Conservation (phyloP, 2,888 invertebrate species). For the Eudasyphora cyanicolor region DNA sequence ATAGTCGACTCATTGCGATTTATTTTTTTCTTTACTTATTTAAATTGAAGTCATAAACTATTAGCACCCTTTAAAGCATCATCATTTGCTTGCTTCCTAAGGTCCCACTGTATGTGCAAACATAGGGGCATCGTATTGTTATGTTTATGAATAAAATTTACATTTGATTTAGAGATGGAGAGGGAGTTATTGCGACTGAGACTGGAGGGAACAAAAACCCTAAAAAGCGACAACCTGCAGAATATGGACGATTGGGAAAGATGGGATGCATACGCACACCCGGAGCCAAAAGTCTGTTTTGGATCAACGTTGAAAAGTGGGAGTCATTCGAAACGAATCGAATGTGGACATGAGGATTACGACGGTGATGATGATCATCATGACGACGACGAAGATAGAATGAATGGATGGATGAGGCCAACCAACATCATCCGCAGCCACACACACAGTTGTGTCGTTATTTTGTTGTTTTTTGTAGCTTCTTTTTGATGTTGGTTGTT, state of each 20-base stretch:
- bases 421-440: background rate
- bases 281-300: background rate
- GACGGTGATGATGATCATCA: too few relatives aligned
- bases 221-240: background rate
- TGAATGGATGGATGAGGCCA: background rate
- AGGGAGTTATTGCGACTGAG: background rate
- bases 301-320: background rate
- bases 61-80: background rate
- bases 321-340: background rate
- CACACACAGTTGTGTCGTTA: too few relatives aligned
- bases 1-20: too few relatives aligned
- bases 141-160: conserved; percentile 57
- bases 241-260: background rate
- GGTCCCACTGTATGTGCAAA: background rate
- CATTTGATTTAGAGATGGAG: conserved; percentile 33
- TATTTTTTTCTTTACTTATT: too few relatives aligned
- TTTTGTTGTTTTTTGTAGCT: too few relatives aligned
- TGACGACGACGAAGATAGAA: too few relatives aligned
- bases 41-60: too few relatives aligned
- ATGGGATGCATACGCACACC: background rate
- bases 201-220: background rate
- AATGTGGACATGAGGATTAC: background rate
- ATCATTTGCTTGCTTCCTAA: too few relatives aligned
- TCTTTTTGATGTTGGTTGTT: background rate
- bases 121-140: conserved; percentile 21